A percentile compares a stretch with the other conserved stretches of the same genome.
Evolutionary conservation across 2,888 invertebrate genomes (phyloP).

Genomic region (Habroteleia sp.): DNA sequence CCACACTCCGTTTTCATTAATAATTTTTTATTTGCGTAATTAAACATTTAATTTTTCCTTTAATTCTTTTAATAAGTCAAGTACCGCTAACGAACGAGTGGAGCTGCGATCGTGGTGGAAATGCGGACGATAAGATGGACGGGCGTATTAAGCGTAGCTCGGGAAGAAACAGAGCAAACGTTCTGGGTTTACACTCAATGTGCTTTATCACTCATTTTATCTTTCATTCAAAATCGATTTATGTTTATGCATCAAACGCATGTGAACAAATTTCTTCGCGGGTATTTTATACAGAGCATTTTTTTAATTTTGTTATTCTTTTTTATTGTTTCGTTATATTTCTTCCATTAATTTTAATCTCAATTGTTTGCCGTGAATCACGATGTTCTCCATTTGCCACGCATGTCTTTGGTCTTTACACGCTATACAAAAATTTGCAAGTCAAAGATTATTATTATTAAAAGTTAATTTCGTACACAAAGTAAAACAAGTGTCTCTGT

Average conservation of each 20-base stretch:
- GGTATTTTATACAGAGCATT: slow-evolving; percentile 28
- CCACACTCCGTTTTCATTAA: slow-evolving; percentile 40
- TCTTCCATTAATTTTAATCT: slow-evolving; percentile 39
- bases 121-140: slow-evolving; percentile 65
- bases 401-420: slow-evolving; percentile 27
- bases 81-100: slow-evolving; percentile 66
- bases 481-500: slow-evolving; percentile 41
- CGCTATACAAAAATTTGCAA: slow-evolving; percentile 44
- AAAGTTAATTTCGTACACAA: slow-evolving; percentile 33
- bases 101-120: slow-evolving; percentile 66
- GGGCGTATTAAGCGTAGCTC: slow-evolving; percentile 66
- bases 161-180: slow-evolving; percentile 63
- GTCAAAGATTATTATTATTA: slow-evolving; percentile 24
- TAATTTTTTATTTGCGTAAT: slow-evolving; percentile 25
- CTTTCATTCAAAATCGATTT: slow-evolving; percentile 44
- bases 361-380: slow-evolving; percentile 37
- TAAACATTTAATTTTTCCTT: slow-evolving; percentile 30
- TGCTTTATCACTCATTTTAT: slow-evolving; percentile 36
- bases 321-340: slow-evolving; percentile 12
- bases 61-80: slow-evolving; percentile 55
- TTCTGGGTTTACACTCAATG: slow-evolving; percentile 62
- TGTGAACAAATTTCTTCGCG: slow-evolving; percentile 32
- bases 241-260: slow-evolving; percentile 16
- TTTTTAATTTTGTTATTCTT: slow-evolving; percentile 15
- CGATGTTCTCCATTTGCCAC: slow-evolving; percentile 37